Conservation (phyloP, 2,797 vertebrate genomes). For the Pagetopsis macropterus region DNA sequence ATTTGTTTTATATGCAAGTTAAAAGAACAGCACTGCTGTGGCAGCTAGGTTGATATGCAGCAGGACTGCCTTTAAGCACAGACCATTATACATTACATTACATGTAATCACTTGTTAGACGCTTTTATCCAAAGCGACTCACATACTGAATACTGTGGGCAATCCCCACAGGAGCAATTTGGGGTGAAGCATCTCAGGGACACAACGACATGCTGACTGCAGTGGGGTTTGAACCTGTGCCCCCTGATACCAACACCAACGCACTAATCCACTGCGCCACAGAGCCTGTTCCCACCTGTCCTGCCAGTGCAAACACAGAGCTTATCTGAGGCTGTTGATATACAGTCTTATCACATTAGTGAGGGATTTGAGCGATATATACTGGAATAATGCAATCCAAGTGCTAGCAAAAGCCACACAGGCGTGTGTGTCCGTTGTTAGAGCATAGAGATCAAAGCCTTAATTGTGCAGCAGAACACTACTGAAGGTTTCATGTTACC, state of each 20-base stretch:
- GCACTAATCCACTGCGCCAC: too few species aligned
- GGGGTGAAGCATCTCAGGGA: too few species aligned
- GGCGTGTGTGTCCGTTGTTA: slow-evolving; percentile 3
- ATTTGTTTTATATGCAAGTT: background rate
- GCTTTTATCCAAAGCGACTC: too few species aligned
- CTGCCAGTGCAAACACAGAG: too few species aligned
- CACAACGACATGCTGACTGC: too few species aligned
- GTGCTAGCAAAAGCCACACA: slow-evolving; percentile 7
- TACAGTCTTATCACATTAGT: slow-evolving; percentile 53
- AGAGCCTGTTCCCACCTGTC: background rate
- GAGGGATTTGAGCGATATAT: slow-evolving; percentile 22
- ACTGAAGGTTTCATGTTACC: background rate
- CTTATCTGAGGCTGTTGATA: slow-evolving; percentile 24
- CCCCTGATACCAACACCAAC: too few species aligned
- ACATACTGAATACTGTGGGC: too few species aligned
- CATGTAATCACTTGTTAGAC: too few species aligned
- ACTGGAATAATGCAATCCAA: slow-evolving; percentile 11
- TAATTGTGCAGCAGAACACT: background rate
- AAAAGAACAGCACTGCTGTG: background rate
- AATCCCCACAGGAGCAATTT: too few species aligned
- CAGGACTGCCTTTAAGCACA: background rate
- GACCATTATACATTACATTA: background rate
- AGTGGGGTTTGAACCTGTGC: too few species aligned
- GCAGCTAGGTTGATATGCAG: background rate
- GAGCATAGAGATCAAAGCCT: background rate